These are phyloP conservation scores for Drosophila subpulchrella DNA, from an alignment of 1,140 invertebrate species.

Conservation along the genomic window DNA sequence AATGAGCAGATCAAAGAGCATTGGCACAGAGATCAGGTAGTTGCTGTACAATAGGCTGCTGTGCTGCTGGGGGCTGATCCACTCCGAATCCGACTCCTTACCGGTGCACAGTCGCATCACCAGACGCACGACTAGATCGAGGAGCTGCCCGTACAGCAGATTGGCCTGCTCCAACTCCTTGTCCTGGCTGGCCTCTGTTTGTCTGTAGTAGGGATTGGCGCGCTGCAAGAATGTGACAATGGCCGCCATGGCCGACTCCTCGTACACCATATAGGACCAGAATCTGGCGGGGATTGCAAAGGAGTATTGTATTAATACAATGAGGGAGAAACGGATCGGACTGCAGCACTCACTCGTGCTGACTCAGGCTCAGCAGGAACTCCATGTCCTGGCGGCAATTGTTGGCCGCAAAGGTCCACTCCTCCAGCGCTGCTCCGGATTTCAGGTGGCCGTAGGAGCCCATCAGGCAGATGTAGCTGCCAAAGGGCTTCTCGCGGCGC, in stretches of 20 bases:
- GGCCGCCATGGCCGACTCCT: slow-evolving; percentile 88
- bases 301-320: neutral
- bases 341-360: slow-evolving; percentile 61
- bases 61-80: slow-evolving; percentile 88
- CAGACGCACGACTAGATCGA: slow-evolving; percentile 88
- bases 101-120: slow-evolving; percentile 90
- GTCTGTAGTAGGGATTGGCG: slow-evolving; percentile 89
- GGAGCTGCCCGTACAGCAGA: slow-evolving; percentile 86
- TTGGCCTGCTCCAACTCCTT: slow-evolving; percentile 46
- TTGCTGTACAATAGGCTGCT: slow-evolving; percentile 91
- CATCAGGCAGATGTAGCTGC: slow-evolving; percentile 63
- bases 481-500: slow-evolving; percentile 53
- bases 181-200: slow-evolving; percentile 68
- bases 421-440: slow-evolving; percentile 64
- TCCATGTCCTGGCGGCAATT: slow-evolving; percentile 69
- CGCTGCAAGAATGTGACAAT: slow-evolving; percentile 91
- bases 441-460: slow-evolving; percentile 56
- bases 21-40: slow-evolving; percentile 92
- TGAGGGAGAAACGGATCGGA: neutral
- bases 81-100: slow-evolving; percentile 89
- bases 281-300: slow-evolving; percentile 62
- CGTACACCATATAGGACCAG: slow-evolving; percentile 92
- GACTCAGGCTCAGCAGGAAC: slow-evolving; percentile 59
- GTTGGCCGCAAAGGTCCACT: slow-evolving; percentile 69
- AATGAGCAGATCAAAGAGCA: slow-evolving; percentile 91